These are phyloP conservation scores for Leucophora obtusa DNA, from an alignment of 2,888 invertebrate genomes.

Conservation along the genomic window DNA sequence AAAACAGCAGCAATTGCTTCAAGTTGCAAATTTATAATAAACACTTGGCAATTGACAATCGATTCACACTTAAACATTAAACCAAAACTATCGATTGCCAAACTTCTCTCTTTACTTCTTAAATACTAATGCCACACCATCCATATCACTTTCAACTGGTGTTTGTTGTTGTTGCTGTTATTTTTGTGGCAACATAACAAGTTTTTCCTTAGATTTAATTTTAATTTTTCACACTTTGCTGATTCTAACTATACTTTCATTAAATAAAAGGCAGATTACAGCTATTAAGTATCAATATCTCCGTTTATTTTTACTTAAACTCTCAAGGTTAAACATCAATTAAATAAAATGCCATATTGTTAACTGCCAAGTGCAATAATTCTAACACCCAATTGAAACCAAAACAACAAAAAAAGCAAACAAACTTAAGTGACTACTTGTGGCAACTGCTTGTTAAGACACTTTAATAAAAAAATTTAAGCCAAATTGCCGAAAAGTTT, in stretches of 20 bases:
- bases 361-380: conserved; percentile 62
- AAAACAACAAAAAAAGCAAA: neutral
- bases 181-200: conserved; percentile 32
- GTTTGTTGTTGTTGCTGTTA: conserved; percentile 12
- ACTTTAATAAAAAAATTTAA: conserved; percentile 12
- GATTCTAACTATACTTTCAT: conserved; percentile 45
- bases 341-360: conserved; percentile 57
- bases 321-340: conserved; percentile 64
- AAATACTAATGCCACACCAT: conserved; percentile 28
- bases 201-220: conserved; percentile 62
- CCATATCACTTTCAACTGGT: conserved; percentile 56
- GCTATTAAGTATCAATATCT: conserved; percentile 39
- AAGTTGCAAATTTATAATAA: conserved; percentile 54
- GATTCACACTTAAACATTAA: conserved; percentile 64
- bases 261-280: conserved; percentile 39
- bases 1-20: conserved; percentile 54
- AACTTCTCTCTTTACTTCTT: conserved; percentile 41
- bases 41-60: conserved; percentile 65
- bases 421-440: neutral
- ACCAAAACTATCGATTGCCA: conserved; percentile 49
- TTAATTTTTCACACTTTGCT: conserved; percentile 33
- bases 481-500: too few species aligned
- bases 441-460: neutral
- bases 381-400: conserved; percentile 45
- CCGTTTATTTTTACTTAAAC: neutral